Evolutionary conservation across 1,140 invertebrate species (phyloP), one percentile per base, ranked within the genome.

Genomic region (Danaus plexippus): DNA sequence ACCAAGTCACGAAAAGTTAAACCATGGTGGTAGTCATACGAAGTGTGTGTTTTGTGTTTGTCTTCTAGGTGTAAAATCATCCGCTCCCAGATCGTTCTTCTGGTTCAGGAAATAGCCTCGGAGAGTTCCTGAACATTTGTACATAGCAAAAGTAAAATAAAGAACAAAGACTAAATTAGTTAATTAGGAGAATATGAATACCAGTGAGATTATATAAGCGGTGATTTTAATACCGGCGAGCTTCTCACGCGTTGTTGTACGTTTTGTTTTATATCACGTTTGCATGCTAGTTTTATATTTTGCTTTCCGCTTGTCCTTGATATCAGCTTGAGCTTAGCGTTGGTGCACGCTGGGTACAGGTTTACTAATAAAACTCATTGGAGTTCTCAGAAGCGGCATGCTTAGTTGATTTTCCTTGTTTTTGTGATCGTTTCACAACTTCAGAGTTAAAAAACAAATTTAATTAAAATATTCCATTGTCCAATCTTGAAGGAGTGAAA

Each of bases 161-260:
- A 83, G 77, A 85, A 81, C 74, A 87, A 87, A 87, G 81, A 87
- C 84, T 87, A 80, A 87, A 81, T 84, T 87, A 86, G 77, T 79
- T 73, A 72, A 61, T 74, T 81, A 81, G 71, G 67, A 71, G 73
- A 83, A 76, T 75, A 77, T 67, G 71, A 79, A 78, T 83, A 85
- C 84, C 84, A 85, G 84, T 82, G 84, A 87, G 84, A 87, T 85
- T 87, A 87, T 77, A 74, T 77, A 76, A 85, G 84, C 81, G 79
- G 81, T 85, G 84, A 81, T 82, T 83, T 84, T 80, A 77, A 67
- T 73, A 82, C 79, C 81, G 71, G 81, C 79, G 73, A 72, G 73
- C 73, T 78, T 80, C 64, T 77, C 76, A 73, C 76, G 70, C 73
- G 74, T 54, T 75, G 74, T 69, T 82, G 84, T 87, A 87, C 80